Evolutionary conservation across 2,888 invertebrate species (phyloP).

Genomic region (Zygaena filipendulae): DNA sequence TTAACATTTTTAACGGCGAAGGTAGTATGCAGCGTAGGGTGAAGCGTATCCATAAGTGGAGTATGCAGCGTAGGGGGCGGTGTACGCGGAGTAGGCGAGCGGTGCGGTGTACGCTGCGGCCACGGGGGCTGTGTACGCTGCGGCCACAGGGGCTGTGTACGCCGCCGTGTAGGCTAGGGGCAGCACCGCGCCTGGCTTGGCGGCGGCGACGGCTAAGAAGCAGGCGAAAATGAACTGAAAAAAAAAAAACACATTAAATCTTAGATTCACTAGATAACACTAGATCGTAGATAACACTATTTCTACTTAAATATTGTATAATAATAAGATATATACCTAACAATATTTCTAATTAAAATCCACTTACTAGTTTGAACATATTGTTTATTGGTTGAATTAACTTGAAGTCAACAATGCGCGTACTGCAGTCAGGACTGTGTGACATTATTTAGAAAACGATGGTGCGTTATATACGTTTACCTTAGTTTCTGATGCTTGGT

Average conservation of each 20-base stretch:
- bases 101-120: conserved; percentile 51
- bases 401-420: conserved; percentile 13
- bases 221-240: conserved; percentile 46
- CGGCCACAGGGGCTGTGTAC: conserved; percentile 18
- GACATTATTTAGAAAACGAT: no score
- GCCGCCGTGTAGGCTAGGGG: conserved; percentile 25
- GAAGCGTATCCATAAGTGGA: conserved; percentile 35
- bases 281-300: no score
- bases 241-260: conserved; percentile 8
- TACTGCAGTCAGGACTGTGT: no score
- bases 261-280: no score
- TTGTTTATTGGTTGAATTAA: conserved; percentile 14
- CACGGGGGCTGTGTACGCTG: conserved; percentile 33
- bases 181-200: conserved; percentile 34
- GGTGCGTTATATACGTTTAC: conserved; percentile 43
- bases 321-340: no score
- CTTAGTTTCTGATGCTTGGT: no score
- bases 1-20: conserved; percentile 7
- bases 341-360: background rate
- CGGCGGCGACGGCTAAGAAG: conserved; percentile 47
- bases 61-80: conserved; percentile 29
- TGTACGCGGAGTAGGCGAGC: conserved; percentile 26
- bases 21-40: conserved; percentile 22
- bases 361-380: conserved; percentile 32
- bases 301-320: no score